These are phyloP conservation scores for Drosophila kanekoi DNA, from an alignment of 2,888 invertebrate genomes.

Conservation along the genomic window DNA sequence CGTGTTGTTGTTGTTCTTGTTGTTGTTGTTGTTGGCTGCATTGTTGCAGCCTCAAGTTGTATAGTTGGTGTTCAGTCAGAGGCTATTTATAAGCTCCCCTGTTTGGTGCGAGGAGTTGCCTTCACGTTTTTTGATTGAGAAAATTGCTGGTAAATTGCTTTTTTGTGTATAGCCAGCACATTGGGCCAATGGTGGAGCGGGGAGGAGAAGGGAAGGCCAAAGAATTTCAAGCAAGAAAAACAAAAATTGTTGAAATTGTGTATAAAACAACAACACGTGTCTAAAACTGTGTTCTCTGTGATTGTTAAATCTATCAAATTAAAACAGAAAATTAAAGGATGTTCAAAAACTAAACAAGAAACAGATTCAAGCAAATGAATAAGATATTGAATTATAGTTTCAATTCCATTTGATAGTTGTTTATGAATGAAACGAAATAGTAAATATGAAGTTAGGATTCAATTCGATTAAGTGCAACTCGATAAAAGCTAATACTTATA, in stretches of 20 bases:
- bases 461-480: no score
- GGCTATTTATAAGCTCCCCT: constrained; percentile 73
- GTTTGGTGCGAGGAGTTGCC: constrained; percentile 29
- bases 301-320: constrained; percentile 12
- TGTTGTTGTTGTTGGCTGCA: constrained; percentile 32
- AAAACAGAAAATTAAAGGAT: not conserved
- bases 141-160: constrained; percentile 79
- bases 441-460: no score
- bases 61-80: constrained; percentile 34
- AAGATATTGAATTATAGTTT: constrained; percentile 15
- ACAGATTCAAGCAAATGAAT: constrained; percentile 1
- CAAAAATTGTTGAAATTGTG: constrained; percentile 21
- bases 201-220: not conserved
- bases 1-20: no score
- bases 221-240: constrained; percentile 38
- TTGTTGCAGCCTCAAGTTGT: constrained; percentile 55
- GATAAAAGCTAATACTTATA: no score
- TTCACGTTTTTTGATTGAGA: constrained; percentile 71
- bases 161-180: constrained; percentile 52
- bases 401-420: constrained; percentile 2
- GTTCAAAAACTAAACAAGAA: not conserved
- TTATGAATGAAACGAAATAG: not conserved
- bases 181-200: no score
- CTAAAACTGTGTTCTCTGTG: constrained; percentile 18
- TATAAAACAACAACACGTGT: constrained; percentile 21